A percentile compares a stretch with the other conserved stretches of the same genome.
Conservation (phyloP, 2,113 vertebrate genomes). For the Pipa parva region DNA sequence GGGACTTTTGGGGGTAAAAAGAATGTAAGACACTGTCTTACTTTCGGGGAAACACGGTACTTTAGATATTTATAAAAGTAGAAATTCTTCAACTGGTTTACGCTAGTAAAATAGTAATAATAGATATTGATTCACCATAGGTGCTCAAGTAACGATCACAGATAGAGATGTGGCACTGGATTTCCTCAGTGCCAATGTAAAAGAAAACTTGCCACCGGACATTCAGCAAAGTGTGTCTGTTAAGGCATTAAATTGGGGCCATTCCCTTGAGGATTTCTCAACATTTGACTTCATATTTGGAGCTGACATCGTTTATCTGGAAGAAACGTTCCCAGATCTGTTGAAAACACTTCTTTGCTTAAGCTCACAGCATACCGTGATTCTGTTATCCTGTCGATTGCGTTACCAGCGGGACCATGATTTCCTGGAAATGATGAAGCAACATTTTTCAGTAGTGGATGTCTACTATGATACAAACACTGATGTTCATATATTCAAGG, state of each 20-base stretch:
- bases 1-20: no score
- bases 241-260: conserved; percentile 87
- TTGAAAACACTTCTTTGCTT: conserved; percentile 80
- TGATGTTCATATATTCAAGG: conserved; percentile 82
- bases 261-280: conserved; percentile 66
- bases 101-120: no score
- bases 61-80: not conserved
- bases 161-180: conserved; percentile 79
- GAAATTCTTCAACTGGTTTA: no score
- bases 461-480: conserved; percentile 75
- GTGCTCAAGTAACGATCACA: conserved; percentile 85
- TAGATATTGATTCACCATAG: conserved; percentile 52
- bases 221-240: conserved; percentile 60
- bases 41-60: no score
- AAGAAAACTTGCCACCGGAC: conserved; percentile 74
- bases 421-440: conserved; percentile 77
- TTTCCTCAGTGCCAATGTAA: conserved; percentile 78
- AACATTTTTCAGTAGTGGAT: conserved; percentile 66
- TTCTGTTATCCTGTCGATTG: conserved; percentile 84
- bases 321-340: conserved; percentile 83
- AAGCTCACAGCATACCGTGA: conserved; percentile 61
- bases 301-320: conserved; percentile 91
- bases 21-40: no score
- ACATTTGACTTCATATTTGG: conserved; percentile 83
- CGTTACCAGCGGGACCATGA: conserved; percentile 82